Evolutionary conservation across 2,888 invertebrate genomes (phyloP).

Genomic region (Apantesis nais): DNA sequence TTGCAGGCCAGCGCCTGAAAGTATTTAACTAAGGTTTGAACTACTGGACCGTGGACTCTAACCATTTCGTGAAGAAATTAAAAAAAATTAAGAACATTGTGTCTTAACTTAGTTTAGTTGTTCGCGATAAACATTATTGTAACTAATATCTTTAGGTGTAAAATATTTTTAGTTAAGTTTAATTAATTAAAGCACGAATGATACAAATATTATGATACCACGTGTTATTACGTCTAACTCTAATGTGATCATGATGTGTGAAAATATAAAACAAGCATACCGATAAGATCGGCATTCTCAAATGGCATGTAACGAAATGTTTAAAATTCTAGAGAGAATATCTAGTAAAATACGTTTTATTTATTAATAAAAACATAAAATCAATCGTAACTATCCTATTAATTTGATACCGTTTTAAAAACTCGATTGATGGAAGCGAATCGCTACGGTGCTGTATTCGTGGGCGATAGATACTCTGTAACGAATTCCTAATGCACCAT

Average conservation of each 20-base stretch:
- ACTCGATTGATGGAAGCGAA: conserved; percentile 23
- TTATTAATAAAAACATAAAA: conserved; percentile 12
- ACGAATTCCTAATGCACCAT: conserved; percentile 28
- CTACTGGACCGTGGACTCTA: too few species aligned
- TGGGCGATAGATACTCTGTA: conserved; percentile 22
- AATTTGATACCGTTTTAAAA: conserved; percentile 18
- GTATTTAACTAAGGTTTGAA: not conserved
- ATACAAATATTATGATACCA: not conserved
- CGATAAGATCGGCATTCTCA: not conserved
- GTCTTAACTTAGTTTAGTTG: not conserved
- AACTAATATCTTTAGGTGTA: not conserved
- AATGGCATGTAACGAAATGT: not conserved
- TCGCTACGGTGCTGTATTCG: conserved; percentile 19
- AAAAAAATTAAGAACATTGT: too few species aligned
- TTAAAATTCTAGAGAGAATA: not conserved
- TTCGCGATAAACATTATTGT: not conserved
- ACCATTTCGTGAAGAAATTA: not conserved
- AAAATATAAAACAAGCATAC: too few species aligned
- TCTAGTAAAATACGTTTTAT: not conserved
- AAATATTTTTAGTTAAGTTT: not conserved
- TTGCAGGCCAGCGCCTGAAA: not conserved
- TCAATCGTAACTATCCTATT: conserved; percentile 15
- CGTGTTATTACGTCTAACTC: not conserved
- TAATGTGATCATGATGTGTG: not conserved
- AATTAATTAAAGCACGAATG: not conserved